Base-by-base conservation (phyloP, 2,888 invertebrate species). In the Latheticus oryzae region DNA sequence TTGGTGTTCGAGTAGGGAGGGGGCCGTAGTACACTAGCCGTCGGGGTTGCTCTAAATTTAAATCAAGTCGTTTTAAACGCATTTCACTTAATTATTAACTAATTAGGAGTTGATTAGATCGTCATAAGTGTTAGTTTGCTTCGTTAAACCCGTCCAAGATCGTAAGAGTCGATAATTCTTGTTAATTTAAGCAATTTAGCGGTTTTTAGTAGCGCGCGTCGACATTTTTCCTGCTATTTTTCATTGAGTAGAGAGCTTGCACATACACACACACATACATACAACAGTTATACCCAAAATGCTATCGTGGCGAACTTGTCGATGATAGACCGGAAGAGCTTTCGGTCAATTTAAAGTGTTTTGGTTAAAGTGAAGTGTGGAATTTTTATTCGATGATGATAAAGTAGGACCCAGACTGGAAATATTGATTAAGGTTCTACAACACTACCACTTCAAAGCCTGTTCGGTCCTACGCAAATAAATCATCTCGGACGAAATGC, bases 21-120 rank as follows among this genome's bases (percentile, higher is more conserved):
- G 75, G 75, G 73, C 73, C 68, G 70, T 66, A 67, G 66, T 63
- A 66, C 63, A 63, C 66, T 67, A 74, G 67, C 69, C 71, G 71
- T 67, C 72, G 72, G 71, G 69, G 71, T 66, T 67, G 73, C 71
- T 73, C 73, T 72, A 74, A 78, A 77, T 76, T 77, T 71, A 72
- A 75, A 76, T 72, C 73, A 65, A 70, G 69, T 63, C 71, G 71
- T 73, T 73, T 75, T 69, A 70, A 73, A 71, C 67, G 69, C 69
- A 69, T 74, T 74, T 65, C 70, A 68, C 72, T 72, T 70, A 74
- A 75, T 74, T 75, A 74, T 70, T 68, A 67, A 67, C 63, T 69
- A 75, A 74, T 76, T 72, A 72, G 66, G 63, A 60, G 66, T 65
- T 65, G 69, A 72, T 73, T 71, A 67, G 59, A 63, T 64, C 60